Conservation (phyloP, 2,888 invertebrate genomes). For the Apodemia zela region DNA sequence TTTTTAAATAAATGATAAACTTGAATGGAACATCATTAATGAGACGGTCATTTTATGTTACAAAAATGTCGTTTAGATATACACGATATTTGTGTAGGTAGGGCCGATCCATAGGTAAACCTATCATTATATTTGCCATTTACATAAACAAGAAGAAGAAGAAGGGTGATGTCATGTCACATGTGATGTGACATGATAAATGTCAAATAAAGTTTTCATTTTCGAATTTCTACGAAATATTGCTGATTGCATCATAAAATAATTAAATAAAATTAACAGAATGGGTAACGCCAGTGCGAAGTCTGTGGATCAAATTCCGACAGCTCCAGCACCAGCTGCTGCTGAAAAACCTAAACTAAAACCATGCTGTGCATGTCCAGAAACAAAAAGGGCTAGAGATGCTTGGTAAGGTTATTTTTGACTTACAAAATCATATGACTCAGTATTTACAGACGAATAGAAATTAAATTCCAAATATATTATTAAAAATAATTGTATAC, state of each 20-base stretch:
- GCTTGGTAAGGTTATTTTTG: conserved; percentile 86
- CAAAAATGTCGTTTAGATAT: too few species aligned
- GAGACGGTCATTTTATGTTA: too few species aligned
- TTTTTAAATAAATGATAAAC: too few species aligned
- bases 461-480: conserved; percentile 19
- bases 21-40: too few species aligned
- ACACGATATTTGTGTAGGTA: too few species aligned
- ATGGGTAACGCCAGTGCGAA: conserved; percentile 74
- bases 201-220: background rate
- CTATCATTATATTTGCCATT: too few species aligned
- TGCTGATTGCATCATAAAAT: conserved; percentile 26
- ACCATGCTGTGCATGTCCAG: conserved; percentile 98
- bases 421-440: background rate
- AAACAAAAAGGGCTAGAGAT: conserved; percentile 94
- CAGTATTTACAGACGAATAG: background rate
- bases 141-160: too few species aligned
- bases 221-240: background rate
- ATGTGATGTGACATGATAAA: background rate
- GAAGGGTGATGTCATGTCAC: too few species aligned
- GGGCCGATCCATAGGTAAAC: too few species aligned
- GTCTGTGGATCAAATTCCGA: conserved; percentile 55
- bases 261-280: too few species aligned
- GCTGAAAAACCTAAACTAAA: conserved; percentile 89
- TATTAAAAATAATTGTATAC: conserved; percentile 14
- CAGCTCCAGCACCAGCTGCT: conserved; percentile 48